Evolutionary conservation across 2,113 vertebrate species (phyloP), one percentile per base, ranked within the genome.

Genomic region (Brachypteracias leptosomus): DNA sequence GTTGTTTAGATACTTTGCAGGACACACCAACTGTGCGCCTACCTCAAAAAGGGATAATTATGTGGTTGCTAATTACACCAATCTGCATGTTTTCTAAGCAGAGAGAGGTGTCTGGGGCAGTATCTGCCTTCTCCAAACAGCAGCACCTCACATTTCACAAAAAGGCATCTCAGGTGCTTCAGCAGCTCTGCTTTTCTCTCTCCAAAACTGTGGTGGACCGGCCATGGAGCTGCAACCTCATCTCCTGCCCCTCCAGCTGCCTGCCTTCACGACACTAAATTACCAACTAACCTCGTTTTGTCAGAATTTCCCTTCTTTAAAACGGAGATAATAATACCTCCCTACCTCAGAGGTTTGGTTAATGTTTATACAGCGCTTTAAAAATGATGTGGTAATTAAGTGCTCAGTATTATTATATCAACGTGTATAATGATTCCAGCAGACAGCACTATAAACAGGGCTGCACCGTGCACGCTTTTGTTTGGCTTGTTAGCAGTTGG

Each of bases 301-400:
- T 90, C 92, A 92, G 88, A 90, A 88, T 85, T 95, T 90, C 26
- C 66, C 52, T 87, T 86, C 88, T 94, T 65, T 85, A 87, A 93
- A 94, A 95, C 0, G 2, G 79, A 90, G 90, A 90, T 94, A 96
- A 96, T 96, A 95, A 94, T 75, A 90, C 76, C 92, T 93, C 93
- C 73, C 77, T 86, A 92, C 92, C 92, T 95, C 86, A 75, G 92
- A 96, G 90, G 83, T 93, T 89, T 94, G 92, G 88, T 94, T 94
- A 89, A 94, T 90, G 93, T 96, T 96, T 94, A 92, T 67, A 94
- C 44, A 96, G 88, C 73, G 38, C 88, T 93, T 93, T 89, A 89
- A 92, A 92, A 94, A 92, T 75, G 92, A 93, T 92, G 95, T 70
- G 83, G 92, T 94, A 96, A 96, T 96, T 96, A 96, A 97, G 88